Conservation (phyloP, 1,140 invertebrate genomes). For the Dreissena polymorpha region DNA sequence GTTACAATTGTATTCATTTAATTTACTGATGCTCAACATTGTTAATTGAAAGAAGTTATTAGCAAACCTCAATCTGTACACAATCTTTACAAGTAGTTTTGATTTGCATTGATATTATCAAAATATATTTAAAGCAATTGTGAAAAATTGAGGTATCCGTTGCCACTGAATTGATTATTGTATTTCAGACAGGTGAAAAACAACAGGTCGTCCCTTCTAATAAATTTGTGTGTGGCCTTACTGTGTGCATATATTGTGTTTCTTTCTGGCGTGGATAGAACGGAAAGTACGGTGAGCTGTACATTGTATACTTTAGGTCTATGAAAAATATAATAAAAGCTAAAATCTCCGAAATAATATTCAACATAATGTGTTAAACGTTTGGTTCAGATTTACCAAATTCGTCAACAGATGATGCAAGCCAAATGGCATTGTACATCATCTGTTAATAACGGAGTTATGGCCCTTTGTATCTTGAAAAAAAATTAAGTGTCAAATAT, state of each 20-base stretch:
- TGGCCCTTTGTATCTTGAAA: no score
- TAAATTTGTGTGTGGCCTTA: slow-evolving; percentile 61
- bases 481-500: no score
- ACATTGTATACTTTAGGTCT: not conserved
- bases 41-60: not conserved
- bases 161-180: not conserved
- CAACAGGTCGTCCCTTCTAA: slow-evolving; percentile 52
- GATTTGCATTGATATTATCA: not conserved
- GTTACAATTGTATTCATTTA: not conserved
- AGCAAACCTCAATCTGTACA: not conserved
- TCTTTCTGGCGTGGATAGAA: slow-evolving; percentile 56
- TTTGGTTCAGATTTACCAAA: no score
- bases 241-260: slow-evolving; percentile 61
- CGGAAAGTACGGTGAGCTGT: slow-evolving; percentile 53
- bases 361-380: no score
- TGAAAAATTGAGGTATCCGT: no score
- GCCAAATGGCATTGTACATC: no score
- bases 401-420: no score
- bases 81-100: not conserved
- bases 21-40: not conserved
- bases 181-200: slow-evolving; percentile 48
- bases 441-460: no score
- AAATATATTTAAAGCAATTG: not conserved
- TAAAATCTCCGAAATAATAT: no score
- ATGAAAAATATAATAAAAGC: not conserved